Base-by-base conservation (phyloP, 2,113 vertebrate species). In the Hippocampus barbouri region DNA sequence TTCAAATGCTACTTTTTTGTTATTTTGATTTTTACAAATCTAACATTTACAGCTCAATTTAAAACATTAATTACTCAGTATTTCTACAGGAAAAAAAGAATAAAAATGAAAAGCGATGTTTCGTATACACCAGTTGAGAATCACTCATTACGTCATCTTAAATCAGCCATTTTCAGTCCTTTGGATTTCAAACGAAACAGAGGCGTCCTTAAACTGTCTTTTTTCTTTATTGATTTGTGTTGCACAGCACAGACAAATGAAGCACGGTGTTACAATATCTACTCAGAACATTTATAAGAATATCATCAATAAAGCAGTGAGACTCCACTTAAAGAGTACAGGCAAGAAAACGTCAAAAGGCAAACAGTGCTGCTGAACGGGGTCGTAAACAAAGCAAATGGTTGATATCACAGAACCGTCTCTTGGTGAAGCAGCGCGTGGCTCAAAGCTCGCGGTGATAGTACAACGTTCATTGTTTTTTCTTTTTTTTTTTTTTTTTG, bases 201-300 rank as follows among this genome's bases (percentile, higher is more conserved):
- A 53, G n/a, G 9, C 8, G 10, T 20, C 1, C 0, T 0, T 63
- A 73, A 69, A 62, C 34, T 51, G 79, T 88, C 84, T 85, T 78
- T 81, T 66, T 74, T 34, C n/a, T 34, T 60, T 61, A 30, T 34
- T 61, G 27, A 61, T 61, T 61, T 61, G 9, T 83, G 76, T 53
- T 85, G 77, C 83, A 89, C 85, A 86, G 72, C 83, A 87, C 89
- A 82, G 76, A 86, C 72, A 82, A 87, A 80, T 79, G 66, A 84
- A 85, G 77, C 82, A 70, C 79, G 79, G 65, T 30, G 40, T 69
- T 70, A 88, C 83, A 71, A 86, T 77, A 88, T 73, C 40, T 16
- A 79, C 47, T 68, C 77, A 81, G 70, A 70, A 70, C 68, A 80
- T 61, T 14, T 66, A 73, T 81, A 71, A 73, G 74, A 71, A 71